Base-by-base conservation (phyloP, 2,797 vertebrate species). In the Tauraco hartlaubi region DNA sequence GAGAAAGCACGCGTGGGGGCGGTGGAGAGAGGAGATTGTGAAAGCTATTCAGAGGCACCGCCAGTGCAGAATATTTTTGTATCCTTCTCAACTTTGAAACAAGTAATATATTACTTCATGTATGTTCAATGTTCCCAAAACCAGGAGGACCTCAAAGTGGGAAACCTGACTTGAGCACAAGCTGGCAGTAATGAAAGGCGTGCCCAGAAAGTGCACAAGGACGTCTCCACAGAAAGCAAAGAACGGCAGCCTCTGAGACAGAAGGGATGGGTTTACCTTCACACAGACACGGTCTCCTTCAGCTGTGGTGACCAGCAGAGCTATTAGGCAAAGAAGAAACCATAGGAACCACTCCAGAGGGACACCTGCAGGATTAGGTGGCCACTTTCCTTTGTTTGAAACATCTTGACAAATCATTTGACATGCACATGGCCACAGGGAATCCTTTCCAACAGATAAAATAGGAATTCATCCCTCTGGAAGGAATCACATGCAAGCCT, bases 21-120 rank as follows among this genome's bases (percentile, higher is more conserved):
- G 94, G 91, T 62, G 56, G 55, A 66, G 64, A 92, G 61, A 83
- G 87, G 87, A 88, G 96, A 76, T 83, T 88, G 92, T 80, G 81
- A 95, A 90, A 96, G 89, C 78, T 92, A 39, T 85, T 96, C 87
- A 33, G 52, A 96, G 85, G 15, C 85, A 82, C 3, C 67, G 92
- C 84, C 91, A 74, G 82, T 6, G 28, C 48, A 61, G 89, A 71
- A 28, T 73, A 92, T 94, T 91, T 94, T 95, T 95, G 74, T 54
- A 82, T 55, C 59, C 15, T 52, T 74, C 84, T 85, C 56, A 31
- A 23, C 55, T 80, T 59, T 46, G 84, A 94, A 90, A 33, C 44
- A 76, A 82, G 67, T 8, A 22, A 51, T 76, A 4, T 15, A 52
- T 76, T 63, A 8, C 48, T 92, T 91, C 63, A 52, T n/a, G 28